Conservation (phyloP, 2,797 vertebrate genomes). For the Sebastes hubbsi region DNA sequence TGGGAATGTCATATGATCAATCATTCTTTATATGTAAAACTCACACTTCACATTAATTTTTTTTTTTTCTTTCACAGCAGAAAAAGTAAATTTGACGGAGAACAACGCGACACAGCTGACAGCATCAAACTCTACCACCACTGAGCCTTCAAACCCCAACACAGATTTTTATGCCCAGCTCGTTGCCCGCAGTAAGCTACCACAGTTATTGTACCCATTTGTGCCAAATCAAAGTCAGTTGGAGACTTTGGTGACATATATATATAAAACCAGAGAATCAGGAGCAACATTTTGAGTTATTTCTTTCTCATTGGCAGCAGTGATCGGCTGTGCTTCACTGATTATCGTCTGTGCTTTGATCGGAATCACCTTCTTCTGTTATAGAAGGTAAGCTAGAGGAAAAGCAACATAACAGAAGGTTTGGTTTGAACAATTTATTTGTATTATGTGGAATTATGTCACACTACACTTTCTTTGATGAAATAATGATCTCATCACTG, state of each 20-base stretch:
- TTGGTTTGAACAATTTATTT: not conserved
- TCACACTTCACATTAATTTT: not conserved
- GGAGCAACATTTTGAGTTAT: not conserved
- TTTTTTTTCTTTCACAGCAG: too few species aligned
- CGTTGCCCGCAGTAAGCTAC: not conserved
- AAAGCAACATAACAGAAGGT: not conserved
- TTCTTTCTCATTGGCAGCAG: not conserved
- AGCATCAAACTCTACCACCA: not conserved
- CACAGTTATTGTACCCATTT: not conserved
- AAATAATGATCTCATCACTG: not conserved
- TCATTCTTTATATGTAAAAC: not conserved
- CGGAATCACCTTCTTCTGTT: not conserved
- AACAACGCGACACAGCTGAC: rapidly evolving
- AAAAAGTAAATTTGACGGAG: rapidly evolving
- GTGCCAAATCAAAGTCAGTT: not conserved
- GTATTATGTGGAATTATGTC: not conserved
- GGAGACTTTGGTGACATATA: too few species aligned
- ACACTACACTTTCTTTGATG: not conserved
- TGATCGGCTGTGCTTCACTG: not conserved
- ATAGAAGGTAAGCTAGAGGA: conserved; percentile 15
- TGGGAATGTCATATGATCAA: not conserved
- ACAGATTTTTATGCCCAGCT: rapidly evolving
- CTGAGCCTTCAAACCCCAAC: rapidly evolving
- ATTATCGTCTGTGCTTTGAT: not conserved
- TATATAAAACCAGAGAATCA: not conserved